Base-by-base conservation (phyloP, 2,888 invertebrate species). In the Habroteleia sp. region DNA sequence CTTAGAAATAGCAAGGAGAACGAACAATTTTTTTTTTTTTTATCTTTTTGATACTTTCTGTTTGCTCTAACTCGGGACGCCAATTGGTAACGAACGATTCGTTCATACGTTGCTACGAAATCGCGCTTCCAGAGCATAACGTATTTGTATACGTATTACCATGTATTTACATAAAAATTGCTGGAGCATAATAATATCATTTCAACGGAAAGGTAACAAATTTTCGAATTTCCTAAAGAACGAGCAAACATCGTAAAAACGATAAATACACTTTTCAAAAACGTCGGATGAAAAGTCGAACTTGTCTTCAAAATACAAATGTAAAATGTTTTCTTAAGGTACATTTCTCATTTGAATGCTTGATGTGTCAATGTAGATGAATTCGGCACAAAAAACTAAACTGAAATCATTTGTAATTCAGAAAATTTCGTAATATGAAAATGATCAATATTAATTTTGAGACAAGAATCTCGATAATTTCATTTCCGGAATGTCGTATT, bases 71-170 rank as follows among this genome's bases (percentile, higher is more conserved):
- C 62, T 66, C 33, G 41, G 31, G 44, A 62, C 54, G 56, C 62
- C 71, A 76, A 71, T 76, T 63, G 76, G 71, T 42, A 56, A 72
- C 73, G 69, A 66, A 63, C 66, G 72, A 68, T 62, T 74, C 73
- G 75, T 66, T 69, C 65, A 62, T 71, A 65, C 73, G 60, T 54
- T 62, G 58, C 48, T 63, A 62, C 44, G 13, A 73, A 75, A 77
- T 77, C 72, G 72, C 65, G 69, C 77, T 69, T 74, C 72, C 72
- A 52, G 62, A 37, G 69, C 77, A 63, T 71, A 73, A 73, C 75
- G 73, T 77, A 75, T 77, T 77, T 77, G 66, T 76, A 76, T 72
- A 62, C 76, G 66, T 68, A 72, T 76, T 72, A 76, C 76, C 62
- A 50, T 66, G 71, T 71, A 76, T 76, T 76, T 76, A 66, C 75